Evolutionary conservation across 2,797 vertebrate genomes (phyloP), one percentile per base, ranked within the genome.

Genomic region (Falco cherrug): DNA sequence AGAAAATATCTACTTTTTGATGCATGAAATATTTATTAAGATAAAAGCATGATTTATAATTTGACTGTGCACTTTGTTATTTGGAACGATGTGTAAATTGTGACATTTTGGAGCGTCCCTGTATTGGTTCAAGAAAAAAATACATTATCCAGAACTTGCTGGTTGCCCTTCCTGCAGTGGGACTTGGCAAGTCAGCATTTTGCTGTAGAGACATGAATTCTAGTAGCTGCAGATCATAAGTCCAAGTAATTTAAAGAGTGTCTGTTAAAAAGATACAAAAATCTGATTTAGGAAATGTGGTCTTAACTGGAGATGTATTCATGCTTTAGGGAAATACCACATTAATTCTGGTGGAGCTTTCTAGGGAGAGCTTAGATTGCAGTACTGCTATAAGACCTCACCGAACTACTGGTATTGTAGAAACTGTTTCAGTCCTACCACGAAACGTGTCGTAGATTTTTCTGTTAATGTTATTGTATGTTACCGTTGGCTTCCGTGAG

Each of bases 1-100:
- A 41, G 31, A 45, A 81, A 80, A 74, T 25, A 56, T 77, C 17
- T 56, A 28, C 16, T 87, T 94, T 39, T 43, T 70, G 79, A 85
- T 5, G 7, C n/a, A 45, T 10, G 19, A 67, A 93, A 75, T 94
- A 74, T 73, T 90, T 94, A 89, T 87, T 77, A 83, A 91, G 91
- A 87, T 80, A 74, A 95, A 87, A 85, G 5, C 28, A 21, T 89
- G 29, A 82, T 92, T 92, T 90, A 53, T 89, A 21, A 59, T 83
- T 90, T 89, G 51, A 78, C 47, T 69, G 10, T 77, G 18, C n/a
- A 21, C 26, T 80, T 87, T 65, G 50, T 80, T 91, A 45, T 84
- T 82, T 94, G 70, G 80, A 88, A 50, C 67, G 53, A n/a, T 37
- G 19, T 59, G 39, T 74, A 74, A 88, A 79, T 71, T 63, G 69